A percentile compares a stretch with the other conserved stretches of the same genome.
These are phyloP conservation scores for Dendrolimus kikuchii DNA, from an alignment of 1,140 invertebrate species.

Conservation along the genomic window DNA sequence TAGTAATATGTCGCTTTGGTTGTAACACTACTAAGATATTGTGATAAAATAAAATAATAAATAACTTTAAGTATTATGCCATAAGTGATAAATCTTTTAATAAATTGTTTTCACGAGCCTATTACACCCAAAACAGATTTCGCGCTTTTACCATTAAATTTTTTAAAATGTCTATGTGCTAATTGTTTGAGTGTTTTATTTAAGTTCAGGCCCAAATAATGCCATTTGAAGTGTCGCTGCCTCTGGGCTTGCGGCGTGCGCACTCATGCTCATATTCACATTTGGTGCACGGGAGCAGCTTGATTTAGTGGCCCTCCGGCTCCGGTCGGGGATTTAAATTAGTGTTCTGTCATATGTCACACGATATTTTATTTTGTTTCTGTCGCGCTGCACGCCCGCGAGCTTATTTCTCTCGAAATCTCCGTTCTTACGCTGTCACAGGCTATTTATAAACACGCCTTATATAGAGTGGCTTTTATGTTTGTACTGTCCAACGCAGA, in stretches of 20 bases:
- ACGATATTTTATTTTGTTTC: slow-evolving; percentile 57
- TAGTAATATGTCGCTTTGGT: too few relatives aligned
- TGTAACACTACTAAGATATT: too few relatives aligned
- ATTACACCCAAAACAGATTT: too few relatives aligned
- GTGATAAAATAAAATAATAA: too few relatives aligned
- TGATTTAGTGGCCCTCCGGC: slow-evolving; percentile 49
- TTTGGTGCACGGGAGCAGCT: slow-evolving; percentile 50
- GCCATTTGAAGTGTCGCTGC: slow-evolving; percentile 41
- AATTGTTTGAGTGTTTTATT: too few relatives aligned
- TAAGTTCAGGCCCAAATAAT: slow-evolving; percentile 28
- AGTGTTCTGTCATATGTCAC: slow-evolving; percentile 55
- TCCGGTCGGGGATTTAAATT: slow-evolving; percentile 52
- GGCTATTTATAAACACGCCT: slow-evolving; percentile 59
- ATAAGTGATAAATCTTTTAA: too few relatives aligned
- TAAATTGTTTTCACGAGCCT: too few relatives aligned
- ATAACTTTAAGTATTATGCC: too few relatives aligned
- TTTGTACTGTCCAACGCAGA: slow-evolving; percentile 1
- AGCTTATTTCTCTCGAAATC: slow-evolving; percentile 44
- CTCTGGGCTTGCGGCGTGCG: slow-evolving; percentile 42
- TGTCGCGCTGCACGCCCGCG: slow-evolving; percentile 26
- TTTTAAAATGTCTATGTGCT: too few relatives aligned
- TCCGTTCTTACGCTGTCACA: slow-evolving; percentile 45
- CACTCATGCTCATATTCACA: slow-evolving; percentile 45
- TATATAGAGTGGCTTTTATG: slow-evolving; percentile 37
- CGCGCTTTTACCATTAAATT: too few relatives aligned